These are phyloP conservation scores for Diadophis punctatus DNA, from an alignment of 2,113 vertebrate genomes.

Conservation along the genomic window DNA sequence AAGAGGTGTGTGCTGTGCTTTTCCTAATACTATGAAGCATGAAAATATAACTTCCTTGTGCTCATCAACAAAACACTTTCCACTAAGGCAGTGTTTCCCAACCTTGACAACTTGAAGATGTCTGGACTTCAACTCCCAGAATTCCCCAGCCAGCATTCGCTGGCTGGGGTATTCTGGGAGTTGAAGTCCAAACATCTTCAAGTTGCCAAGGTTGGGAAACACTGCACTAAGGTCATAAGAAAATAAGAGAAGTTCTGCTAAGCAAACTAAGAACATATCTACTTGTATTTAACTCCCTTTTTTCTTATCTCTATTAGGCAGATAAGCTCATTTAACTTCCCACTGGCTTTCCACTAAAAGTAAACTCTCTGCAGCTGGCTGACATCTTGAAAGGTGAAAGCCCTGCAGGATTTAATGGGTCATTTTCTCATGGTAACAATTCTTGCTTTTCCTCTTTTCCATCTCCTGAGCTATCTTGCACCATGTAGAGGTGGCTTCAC, in stretches of 20 bases:
- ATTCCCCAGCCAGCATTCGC: too few relatives aligned
- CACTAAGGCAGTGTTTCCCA: too few relatives aligned
- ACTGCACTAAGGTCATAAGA: not conserved
- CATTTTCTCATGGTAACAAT: not conserved
- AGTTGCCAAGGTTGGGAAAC: too few relatives aligned
- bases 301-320: not conserved
- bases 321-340: not conserved
- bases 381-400: not conserved
- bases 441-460: not conserved
- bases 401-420: not conserved
- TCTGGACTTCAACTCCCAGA: too few relatives aligned
- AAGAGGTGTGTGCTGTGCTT: conserved; percentile 7
- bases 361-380: not conserved
- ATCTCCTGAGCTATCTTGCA: not conserved
- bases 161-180: too few relatives aligned
- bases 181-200: too few relatives aligned
- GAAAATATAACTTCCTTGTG: not conserved
- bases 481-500: not conserved
- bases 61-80: not conserved
- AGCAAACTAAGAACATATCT: not conserved
- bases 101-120: too few relatives aligned
- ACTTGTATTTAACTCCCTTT: not conserved
- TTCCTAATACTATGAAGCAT: conserved; percentile 7
- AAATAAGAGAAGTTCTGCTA: not conserved
- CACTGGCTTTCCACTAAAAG: not conserved